These are phyloP conservation scores for Baccha elongata DNA, from an alignment of 2,888 invertebrate species.

Conservation along the genomic window DNA sequence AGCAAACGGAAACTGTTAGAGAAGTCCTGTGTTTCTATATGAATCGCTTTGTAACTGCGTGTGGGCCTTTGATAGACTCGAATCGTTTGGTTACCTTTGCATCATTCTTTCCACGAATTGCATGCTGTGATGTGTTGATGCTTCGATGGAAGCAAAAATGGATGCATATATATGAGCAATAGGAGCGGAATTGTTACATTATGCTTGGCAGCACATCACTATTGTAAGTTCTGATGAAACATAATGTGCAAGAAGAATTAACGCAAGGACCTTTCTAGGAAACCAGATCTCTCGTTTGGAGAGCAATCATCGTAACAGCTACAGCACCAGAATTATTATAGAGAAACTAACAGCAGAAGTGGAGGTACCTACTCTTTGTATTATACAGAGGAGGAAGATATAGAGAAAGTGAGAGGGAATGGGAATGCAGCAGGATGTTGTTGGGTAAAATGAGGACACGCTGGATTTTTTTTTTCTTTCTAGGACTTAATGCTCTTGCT, in stretches of 20 bases:
- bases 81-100: conserved; percentile 25
- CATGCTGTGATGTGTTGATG: conserved; percentile 16
- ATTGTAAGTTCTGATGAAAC: conserved; percentile 29
- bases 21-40: conserved; percentile 2
- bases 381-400: conserved; percentile 27
- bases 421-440: conserved; percentile 56
- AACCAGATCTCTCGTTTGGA: conserved; percentile 68
- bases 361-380: neutral
- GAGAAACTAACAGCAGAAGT: conserved; percentile 25
- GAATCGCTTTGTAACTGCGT: conserved; percentile 36
- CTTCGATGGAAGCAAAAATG: neutral
- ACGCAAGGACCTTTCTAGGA: conserved; percentile 72
- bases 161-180: conserved; percentile 65
- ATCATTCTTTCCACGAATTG: conserved; percentile 6
- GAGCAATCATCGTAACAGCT: conserved; percentile 68
- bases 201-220: conserved; percentile 52
- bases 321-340: conserved; percentile 10
- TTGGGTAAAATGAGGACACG: conserved; percentile 67
- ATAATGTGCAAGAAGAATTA: conserved; percentile 66
- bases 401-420: conserved; percentile 5
- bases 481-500: conserved; percentile 38
- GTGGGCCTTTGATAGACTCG: conserved; percentile 22
- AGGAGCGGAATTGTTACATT: conserved; percentile 66
- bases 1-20: conserved; percentile 43
- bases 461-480: conserved; percentile 27